Percentiles rank a stretch among this genome's conserved stretches.
Conservation (phyloP, 2,888 invertebrate genomes). For the Drosophila mimica region DNA sequence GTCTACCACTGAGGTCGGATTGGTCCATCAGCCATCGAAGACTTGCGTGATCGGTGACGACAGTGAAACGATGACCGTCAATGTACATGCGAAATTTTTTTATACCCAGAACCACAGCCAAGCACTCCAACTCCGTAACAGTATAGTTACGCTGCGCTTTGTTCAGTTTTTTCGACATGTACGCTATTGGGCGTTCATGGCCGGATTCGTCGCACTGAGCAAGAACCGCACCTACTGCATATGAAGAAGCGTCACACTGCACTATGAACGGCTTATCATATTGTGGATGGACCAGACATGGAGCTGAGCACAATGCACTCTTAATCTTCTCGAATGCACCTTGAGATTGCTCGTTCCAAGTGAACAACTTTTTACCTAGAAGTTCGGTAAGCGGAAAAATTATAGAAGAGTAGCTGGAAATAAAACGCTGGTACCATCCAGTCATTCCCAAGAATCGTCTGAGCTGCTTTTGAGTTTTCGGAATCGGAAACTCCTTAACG, state of each 20-base stretch:
- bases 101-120: too few relatives aligned
- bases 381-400: conserved; percentile 1
- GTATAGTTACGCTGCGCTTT: too few relatives aligned
- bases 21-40: too few relatives aligned
- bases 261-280: conserved; percentile 12
- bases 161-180: conserved; percentile 8
- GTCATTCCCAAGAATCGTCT: not conserved
- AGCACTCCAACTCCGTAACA: too few relatives aligned
- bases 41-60: too few relatives aligned
- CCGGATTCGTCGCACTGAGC: conserved; percentile 9
- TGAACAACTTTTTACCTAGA: not conserved
- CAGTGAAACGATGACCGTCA: too few relatives aligned
- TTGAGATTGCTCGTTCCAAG: not conserved
- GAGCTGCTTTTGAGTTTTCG: not conserved
- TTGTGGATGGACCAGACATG: conserved; percentile 3
- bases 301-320: not conserved
- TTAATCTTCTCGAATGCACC: not conserved
- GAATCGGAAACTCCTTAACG: not conserved
- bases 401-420: not conserved
- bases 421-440: conserved; percentile 1
- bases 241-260: conserved; percentile 10
- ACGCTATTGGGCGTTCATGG: conserved; percentile 14
- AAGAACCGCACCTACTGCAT: not conserved
- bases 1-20: too few relatives aligned
- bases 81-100: too few relatives aligned